phyloP scores from a whole-genome alignment of 2,888 invertebrate species.

The Oscheius sp. region DNA sequence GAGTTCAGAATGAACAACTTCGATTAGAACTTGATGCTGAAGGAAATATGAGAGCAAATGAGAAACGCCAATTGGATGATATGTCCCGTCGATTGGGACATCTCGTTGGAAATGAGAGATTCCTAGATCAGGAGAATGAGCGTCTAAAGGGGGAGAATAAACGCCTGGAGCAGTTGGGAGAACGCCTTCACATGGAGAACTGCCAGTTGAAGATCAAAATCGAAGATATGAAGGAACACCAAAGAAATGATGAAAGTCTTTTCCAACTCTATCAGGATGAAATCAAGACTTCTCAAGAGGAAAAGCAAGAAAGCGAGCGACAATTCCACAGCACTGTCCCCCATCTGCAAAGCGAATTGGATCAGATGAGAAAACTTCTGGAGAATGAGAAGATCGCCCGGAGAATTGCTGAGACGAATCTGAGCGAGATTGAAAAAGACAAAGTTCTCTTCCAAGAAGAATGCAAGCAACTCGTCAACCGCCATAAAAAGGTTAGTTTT shows the following conservation, averaged over 20 bases:
- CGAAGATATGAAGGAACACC: background rate
- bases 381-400: slow-evolving; percentile 42
- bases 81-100: slow-evolving; percentile 38
- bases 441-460: slow-evolving; percentile 81
- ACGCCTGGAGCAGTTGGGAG: slow-evolving; percentile 24
- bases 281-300: slow-evolving; percentile 16
- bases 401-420: slow-evolving; percentile 80
- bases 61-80: slow-evolving; percentile 40
- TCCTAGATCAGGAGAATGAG: slow-evolving; percentile 34
- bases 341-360: slow-evolving; percentile 32
- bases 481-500: slow-evolving; percentile 43
- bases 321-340: background rate
- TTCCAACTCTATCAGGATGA: slow-evolving; percentile 22
- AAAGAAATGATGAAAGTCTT: slow-evolving; percentile 8
- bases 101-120: slow-evolving; percentile 39
- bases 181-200: slow-evolving; percentile 19
- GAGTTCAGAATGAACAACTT: slow-evolving; percentile 39
- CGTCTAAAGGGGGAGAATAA: slow-evolving; percentile 29
- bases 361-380: slow-evolving; percentile 35
- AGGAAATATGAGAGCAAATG: slow-evolving; percentile 35
- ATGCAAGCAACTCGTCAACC: slow-evolving; percentile 48
- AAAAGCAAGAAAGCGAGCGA: slow-evolving; percentile 28
- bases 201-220: slow-evolving; percentile 7
- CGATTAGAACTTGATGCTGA: slow-evolving; percentile 41
- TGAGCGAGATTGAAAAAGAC: slow-evolving; percentile 92